Base-by-base conservation (phyloP, 2,113 vertebrate genomes). In the Seriola rivoliana region DNA sequence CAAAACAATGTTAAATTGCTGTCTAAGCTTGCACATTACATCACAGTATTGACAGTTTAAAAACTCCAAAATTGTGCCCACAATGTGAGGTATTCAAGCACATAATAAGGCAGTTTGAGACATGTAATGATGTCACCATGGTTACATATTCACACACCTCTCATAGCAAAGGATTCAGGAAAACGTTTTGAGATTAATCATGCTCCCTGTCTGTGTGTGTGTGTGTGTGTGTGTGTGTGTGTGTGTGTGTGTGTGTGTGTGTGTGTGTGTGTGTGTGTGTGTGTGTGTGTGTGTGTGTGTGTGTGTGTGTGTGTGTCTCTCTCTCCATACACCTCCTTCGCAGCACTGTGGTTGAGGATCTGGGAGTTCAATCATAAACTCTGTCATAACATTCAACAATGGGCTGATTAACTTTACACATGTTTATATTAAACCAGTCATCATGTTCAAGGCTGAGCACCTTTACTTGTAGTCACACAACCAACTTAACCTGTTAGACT, bases 41-140 rank as follows among this genome's bases (percentile, higher is more conserved):
- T 85, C 69, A 71, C 48, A 34, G 74, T 29, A 60, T 44, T 71
- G 78, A 82, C 32, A 50, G 80, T 29, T 55, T 40, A 34, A 42
- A 59, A 16, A 57, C 44, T 17, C 14, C 58, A 58, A 36, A 57
- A 75, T 76, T 44, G 69, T 63, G 36, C 50, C 62, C 57, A 9
- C 54, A 52, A 42, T 78, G 48, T 29, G 48, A 68, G 38, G 19
- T 38, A 44, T 72, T 77, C 12, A 65, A 75, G 46, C 32, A 68
- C 75, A 87, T 66, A 81, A n/a, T 4, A 23, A 29, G 59, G 64
- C 64, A 46, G 72, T 25, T 70, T 73, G 23, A 69, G n/a, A 74
- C 75, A 58, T 71, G 82, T 44, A 65, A 29, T 67, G 77, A 67
- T 68, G 78, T 85, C n/a, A 54, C 25, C 25, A 59, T 34, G 54